Base-by-base conservation (phyloP, 2,888 invertebrate species). In the Drosophila fulvimacula region DNA sequence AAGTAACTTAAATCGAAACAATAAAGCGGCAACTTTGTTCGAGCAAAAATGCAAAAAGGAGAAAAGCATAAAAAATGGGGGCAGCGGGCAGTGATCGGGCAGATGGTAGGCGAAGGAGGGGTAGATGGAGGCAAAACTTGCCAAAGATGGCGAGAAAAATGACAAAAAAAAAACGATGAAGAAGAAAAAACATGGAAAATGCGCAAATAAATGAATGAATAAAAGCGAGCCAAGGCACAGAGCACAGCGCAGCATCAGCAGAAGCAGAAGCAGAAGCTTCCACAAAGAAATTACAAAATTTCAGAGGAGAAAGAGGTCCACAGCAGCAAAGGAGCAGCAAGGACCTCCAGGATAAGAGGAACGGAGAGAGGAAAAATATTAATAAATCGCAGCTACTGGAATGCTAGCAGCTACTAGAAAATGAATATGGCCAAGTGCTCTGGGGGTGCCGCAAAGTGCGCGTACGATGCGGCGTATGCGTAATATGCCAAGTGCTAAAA, bases 1-100 rank as follows among this genome's bases (percentile, higher is more conserved):
- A 91, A 91, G 92, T 91, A 91, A 90, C 91, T 85, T 88, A 90
- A 90, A 91, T 91, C 90, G 90, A 90, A 91, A 91, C 91, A 91
- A 91, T 91, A 91, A 90, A 90, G 82, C 90, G 85, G 90, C 90
- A 83, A 89, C 80, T 83, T 85, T 81, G 80, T 87, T 68, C 88
- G 49, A 62, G 79, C 69, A 73, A 83, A 85, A 86, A 75, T 83
- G 73, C 74, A 79, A 79, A 79, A 80, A 75, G 71, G 72, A 81
- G 71, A 62, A 73, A 60, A 69, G 55, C 65, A 76, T 63, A 75
- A 79, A 81, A 70, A 69, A 70, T 30, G 55, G 60, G 32, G 24
- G 11, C 19, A 39, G 6, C 38, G 53, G 57, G 46, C 52, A 32
- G 38, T n/a, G 24, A 34, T 21, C 34, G 21, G 34, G 24, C 49